phyloP scores from a whole-genome alignment of 2,797 vertebrate genomes.

The Trichosurus vulpecula region DNA sequence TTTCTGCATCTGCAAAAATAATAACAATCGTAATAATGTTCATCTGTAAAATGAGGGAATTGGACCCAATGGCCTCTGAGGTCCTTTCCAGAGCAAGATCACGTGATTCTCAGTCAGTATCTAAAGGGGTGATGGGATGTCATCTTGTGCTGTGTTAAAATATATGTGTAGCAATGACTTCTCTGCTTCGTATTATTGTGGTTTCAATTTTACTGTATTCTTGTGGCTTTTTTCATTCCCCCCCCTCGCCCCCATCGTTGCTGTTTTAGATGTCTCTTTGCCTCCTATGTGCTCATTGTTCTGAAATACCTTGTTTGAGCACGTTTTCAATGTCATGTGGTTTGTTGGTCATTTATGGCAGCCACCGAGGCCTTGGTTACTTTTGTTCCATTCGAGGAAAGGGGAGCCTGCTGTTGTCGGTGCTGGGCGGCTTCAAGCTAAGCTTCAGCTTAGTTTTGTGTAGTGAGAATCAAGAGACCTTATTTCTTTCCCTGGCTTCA shows the following conservation, averaged over 20 bases:
- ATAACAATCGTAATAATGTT: not conserved
- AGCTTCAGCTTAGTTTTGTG: not conserved
- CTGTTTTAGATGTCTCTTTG: constrained; percentile 78
- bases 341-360: constrained; percentile 18
- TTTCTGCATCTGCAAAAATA: not conserved
- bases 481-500: not conserved
- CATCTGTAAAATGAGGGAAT: not conserved
- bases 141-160: not conserved
- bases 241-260: constrained; percentile 44
- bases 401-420: constrained; percentile 6
- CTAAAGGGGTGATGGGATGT: not conserved
- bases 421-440: not conserved
- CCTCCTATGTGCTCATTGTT: constrained; percentile 67
- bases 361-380: constrained; percentile 6
- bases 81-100: not conserved
- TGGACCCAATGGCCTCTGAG: not conserved
- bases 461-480: not conserved
- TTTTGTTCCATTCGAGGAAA: constrained; percentile 31
- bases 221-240: constrained; percentile 79
- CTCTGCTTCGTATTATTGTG: constrained; percentile 82
- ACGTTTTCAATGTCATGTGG: constrained; percentile 11
- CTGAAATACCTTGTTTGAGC: constrained; percentile 75
- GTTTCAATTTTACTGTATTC: constrained; percentile 82
- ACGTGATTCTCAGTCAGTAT: not conserved
- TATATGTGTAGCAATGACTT: constrained; percentile 74